Evolutionary conservation across 2,113 vertebrate genomes (phyloP).

Genomic region (Hypomesus transpacificus): DNA sequence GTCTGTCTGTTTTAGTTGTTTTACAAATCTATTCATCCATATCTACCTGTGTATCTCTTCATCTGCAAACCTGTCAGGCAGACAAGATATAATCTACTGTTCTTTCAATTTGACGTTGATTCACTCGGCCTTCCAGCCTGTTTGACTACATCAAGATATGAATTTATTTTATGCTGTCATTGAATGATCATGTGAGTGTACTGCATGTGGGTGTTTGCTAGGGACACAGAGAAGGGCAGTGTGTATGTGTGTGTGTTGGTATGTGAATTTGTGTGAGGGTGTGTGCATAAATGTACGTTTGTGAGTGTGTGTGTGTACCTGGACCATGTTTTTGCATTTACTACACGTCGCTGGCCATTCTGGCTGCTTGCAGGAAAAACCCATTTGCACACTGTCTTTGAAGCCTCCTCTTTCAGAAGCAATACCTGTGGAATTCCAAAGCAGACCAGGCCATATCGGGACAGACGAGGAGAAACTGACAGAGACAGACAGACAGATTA

Average conservation of each 20-base stretch:
- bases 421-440: conserved; percentile 6
- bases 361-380: neutral
- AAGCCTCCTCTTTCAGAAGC: conserved; percentile 2
- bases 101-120: too few species aligned
- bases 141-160: too few species aligned
- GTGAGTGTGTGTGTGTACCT: neutral
- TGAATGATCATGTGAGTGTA: neutral
- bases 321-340: neutral
- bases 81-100: too few species aligned
- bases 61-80: too few species aligned
- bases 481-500: neutral
- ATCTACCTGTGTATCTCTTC: too few species aligned
- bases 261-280: neutral
- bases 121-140: too few species aligned
- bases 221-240: too few species aligned
- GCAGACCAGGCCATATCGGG: neutral
- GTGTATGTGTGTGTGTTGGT: neutral
- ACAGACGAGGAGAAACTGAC: neutral
- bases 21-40: too few species aligned
- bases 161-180: too few species aligned
- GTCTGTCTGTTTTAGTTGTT: too few species aligned
- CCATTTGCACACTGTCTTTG: conserved; percentile 1
- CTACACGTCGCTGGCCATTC: conserved; percentile 1
- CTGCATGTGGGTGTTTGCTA: neutral
- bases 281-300: neutral